A percentile compares a stretch with the other conserved stretches of the same genome.
These are phyloP conservation scores for Pelagia noctiluca DNA, from an alignment of 30 jellyfish, hydroid and myxozoan species.

Conservation along the genomic window DNA sequence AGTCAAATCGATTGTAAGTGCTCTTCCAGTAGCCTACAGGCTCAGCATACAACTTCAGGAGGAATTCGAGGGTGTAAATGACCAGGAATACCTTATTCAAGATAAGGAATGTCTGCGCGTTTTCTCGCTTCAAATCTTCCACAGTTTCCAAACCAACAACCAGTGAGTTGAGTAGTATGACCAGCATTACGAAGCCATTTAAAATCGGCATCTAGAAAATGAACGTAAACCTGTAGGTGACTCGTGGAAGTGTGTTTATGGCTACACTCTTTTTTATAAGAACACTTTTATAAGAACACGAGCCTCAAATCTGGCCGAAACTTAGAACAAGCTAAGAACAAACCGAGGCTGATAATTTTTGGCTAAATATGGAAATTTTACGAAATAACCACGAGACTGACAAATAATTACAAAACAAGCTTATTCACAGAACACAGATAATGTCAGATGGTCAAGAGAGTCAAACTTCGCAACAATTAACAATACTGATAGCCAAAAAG, in stretches of 20 bases:
- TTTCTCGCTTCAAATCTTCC: conserved; percentile 29
- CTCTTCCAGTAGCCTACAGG: conserved; percentile 83
- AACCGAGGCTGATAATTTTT: neutral
- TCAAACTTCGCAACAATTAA: too few relatives aligned
- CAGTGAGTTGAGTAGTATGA: conserved; percentile 77
- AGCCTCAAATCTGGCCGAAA: too few relatives aligned
- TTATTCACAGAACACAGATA: too few relatives aligned
- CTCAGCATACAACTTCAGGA: conserved; percentile 75
- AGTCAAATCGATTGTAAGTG: conserved; percentile 78
- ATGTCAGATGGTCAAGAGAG: too few relatives aligned
- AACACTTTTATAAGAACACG: too few relatives aligned
- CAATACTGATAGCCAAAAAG: too few relatives aligned
- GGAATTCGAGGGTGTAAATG: conserved; percentile 75
- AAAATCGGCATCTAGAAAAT: conserved; percentile 64
- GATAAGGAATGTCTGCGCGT: conserved; percentile 23
- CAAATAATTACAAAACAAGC: too few relatives aligned
- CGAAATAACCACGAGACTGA: neutral
- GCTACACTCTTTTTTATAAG: neutral
- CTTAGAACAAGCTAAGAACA: neutral
- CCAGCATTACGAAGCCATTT: conserved; percentile 76
- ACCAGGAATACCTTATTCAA: conserved; percentile 64
- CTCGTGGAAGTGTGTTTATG: neutral
- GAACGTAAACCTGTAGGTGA: neutral
- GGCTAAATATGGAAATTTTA: too few relatives aligned
- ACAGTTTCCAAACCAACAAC: conserved; percentile 87